Base-by-base conservation (phyloP, 2,113 vertebrate species). In the Callipepla squamata region DNA sequence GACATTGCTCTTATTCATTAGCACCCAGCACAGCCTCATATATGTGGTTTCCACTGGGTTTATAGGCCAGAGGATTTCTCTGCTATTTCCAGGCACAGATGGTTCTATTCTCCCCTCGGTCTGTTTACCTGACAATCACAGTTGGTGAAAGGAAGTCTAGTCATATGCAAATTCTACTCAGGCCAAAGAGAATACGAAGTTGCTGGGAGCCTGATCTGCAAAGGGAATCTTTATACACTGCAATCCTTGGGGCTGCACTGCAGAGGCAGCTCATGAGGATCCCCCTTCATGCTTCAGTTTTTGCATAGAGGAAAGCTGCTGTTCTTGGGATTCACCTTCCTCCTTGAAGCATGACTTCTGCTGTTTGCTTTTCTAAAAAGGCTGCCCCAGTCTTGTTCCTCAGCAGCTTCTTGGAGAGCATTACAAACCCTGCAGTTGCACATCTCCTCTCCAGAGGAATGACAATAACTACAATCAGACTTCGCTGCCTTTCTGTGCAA, bases 191-290 rank as follows among this genome's bases (percentile, higher is more conserved):
- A 91, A 80, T 59, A 34, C 11, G 63, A 66, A 80, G 34, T 2
- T 73, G 21, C 45, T 48, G 18, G 34, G 25, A 42, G 47, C 36
- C 72, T 0, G 2, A 75, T 90, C 82, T 69, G 61, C 55, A 73
- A 62, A 32, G 53, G 0, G 0, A 61, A n/a, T 13, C 5, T 0
- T 47, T 28, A 36, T 51, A 18, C 5, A 1, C 44, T 23, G 20
- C 0, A 3, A 28, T 40, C 25, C 0, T 0, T 12, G 30, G 14
- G 66, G 25, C 8, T 26, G 17, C 22, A 2, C 9, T 9, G 7
- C 0, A 0, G 59, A 67, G 30, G 21, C 61, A 12, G 20, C 72
- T 78, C 3, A 0, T 0, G 21, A 74, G 30, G 77, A 45, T 55
- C 28, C 30, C 4, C 1, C 28, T 38, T 38, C 28, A 45, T 2